phyloP scores from a whole-genome alignment of 2,888 invertebrate species.

The Andrena bicolor region DNA sequence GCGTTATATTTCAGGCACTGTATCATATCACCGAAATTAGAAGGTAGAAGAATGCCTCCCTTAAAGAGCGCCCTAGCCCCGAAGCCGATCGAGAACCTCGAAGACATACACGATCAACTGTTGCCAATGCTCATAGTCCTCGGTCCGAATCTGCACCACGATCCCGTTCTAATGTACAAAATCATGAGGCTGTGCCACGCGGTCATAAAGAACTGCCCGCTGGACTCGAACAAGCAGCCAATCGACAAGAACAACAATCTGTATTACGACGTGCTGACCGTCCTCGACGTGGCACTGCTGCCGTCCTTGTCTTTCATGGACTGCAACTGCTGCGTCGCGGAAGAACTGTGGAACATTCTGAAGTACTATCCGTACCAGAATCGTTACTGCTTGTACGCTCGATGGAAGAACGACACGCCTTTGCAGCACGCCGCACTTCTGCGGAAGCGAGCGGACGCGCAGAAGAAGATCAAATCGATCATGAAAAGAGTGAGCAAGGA shows the following conservation, averaged over 20 bases:
- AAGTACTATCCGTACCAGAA: conserved; percentile 95
- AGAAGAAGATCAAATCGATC: conserved; percentile 97
- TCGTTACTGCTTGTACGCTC: conserved; percentile 94
- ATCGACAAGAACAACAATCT: conserved; percentile 85
- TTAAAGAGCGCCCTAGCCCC: conserved; percentile 88
- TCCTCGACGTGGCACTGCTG: conserved; percentile 95
- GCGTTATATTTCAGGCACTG: conserved; percentile 88
- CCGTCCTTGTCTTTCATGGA: conserved; percentile 97
- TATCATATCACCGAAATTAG: conserved; percentile 90
- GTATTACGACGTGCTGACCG: conserved; percentile 93
- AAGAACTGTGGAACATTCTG: conserved; percentile 97
- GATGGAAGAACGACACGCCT: conserved; percentile 98
- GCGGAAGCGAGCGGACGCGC: conserved; percentile 93
- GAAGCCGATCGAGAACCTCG: conserved; percentile 89
- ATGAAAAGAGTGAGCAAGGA: conserved; percentile 99
- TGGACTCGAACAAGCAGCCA: conserved; percentile 80
- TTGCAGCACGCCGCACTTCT: conserved; percentile 93
- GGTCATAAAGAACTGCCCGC: conserved; percentile 80
- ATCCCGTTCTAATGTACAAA: conserved; percentile 96
- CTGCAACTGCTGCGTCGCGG: conserved; percentile 97
- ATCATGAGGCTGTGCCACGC: conserved; percentile 86
- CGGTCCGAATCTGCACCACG: conserved; percentile 95
- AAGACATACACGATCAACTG: conserved; percentile 90
- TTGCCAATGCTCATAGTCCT: conserved; percentile 94
- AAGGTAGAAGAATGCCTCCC: conserved; percentile 85